Evolutionary conservation across 1,140 invertebrate genomes (phyloP).

Genomic region (Hesperophylax magnus): DNA sequence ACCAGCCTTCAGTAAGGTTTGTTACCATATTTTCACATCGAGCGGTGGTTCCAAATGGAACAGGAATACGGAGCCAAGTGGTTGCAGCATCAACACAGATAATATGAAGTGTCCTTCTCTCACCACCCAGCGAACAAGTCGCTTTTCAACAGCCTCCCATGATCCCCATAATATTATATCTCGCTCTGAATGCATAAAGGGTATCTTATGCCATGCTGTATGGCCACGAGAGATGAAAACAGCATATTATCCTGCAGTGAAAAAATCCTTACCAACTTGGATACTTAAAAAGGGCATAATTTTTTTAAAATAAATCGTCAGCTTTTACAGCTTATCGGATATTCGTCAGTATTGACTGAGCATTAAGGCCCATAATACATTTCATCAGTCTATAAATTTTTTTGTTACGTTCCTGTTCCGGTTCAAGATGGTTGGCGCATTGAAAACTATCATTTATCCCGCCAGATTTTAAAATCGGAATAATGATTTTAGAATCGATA

Average conservation of each 20-base stretch:
- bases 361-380: too few relatives aligned
- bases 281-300: too few relatives aligned
- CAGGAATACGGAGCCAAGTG: background rate
- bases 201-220: background rate
- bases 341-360: too few relatives aligned
- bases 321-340: too few relatives aligned
- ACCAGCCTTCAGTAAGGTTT: background rate
- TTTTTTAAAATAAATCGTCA: too few relatives aligned
- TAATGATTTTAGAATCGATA: too few relatives aligned
- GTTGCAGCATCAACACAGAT: slow-evolving; percentile 8
- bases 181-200: background rate
- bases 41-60: background rate
- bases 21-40: background rate
- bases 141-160: slow-evolving; percentile 1
- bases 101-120: slow-evolving; percentile 4
- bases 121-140: slow-evolving; percentile 26
- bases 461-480: too few relatives aligned
- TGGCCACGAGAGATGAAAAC: background rate
- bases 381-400: too few relatives aligned
- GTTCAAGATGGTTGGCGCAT: too few relatives aligned
- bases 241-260: background rate
- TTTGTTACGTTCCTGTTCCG: too few relatives aligned
- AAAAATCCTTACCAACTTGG: background rate
- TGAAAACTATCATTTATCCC: too few relatives aligned
- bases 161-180: background rate